Evolutionary conservation across 2,113 vertebrate genomes (phyloP), one percentile per base, ranked within the genome.

Genomic region (Calyptomena viridis): DNA sequence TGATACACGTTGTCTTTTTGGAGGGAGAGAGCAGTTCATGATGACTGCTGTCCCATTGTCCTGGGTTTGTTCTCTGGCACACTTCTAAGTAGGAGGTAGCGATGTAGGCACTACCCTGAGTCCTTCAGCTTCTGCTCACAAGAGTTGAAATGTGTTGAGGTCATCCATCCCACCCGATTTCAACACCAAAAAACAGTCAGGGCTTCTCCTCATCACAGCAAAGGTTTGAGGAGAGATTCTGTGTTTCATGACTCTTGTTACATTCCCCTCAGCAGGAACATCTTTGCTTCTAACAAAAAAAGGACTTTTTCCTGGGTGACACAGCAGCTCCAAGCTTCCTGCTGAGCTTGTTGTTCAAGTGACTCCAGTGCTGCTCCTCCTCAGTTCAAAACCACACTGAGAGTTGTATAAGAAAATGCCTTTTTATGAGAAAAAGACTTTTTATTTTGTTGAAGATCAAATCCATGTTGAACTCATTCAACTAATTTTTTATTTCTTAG

Each of bases 101-200:
- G 19, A 24, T 72, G 27, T 59, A 47, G 20, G 35, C 12, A 5
- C 14, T 90, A 3, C n/a, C 25, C 33, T 64, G 53, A 78, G 14
- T 50, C 25, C 39, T 40, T 25, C 42, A 44, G 56, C 21, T 49
- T n/a, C 39, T 59, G 35, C 44, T 72, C 49, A 37, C 0, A 0
- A 37, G n/a, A n/a, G 46, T 4, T 17, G 73, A 44, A 68, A 25
- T 27, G 24, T 22, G 46, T 13, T 53, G 28, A 22, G 20, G 19
- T 63, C 50, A 67, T 11, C 59, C 25, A 39, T 40, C 17, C 66
- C 37, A 50, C 19, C 24, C 21, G 46, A 71, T 4, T 1, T 46
- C 74, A 89, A 56, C 50, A 75, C 14, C 62, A 52, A 14, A 11
- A 6, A 53, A 63, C 37, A 75, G 53, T 27, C 39, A 87, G 24